Conservation (phyloP, 2,797 vertebrate species). For the Parambassis ranga region DNA sequence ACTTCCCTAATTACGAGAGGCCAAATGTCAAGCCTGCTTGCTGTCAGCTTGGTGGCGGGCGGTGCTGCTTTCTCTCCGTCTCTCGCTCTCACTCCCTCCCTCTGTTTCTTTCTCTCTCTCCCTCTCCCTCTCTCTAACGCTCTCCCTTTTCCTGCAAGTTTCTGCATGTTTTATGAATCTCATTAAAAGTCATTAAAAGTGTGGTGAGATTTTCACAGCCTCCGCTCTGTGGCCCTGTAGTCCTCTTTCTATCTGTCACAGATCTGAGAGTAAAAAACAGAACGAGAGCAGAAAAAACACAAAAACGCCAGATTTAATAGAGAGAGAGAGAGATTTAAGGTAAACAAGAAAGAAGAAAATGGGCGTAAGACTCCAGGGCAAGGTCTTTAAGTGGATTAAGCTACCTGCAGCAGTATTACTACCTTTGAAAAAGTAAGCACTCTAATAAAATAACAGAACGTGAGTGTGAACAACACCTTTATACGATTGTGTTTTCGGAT, state of each 20-base stretch:
- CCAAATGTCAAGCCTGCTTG: conserved; percentile 87
- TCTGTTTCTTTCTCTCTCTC: conserved; percentile 37
- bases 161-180: conserved; percentile 82
- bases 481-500: conserved; percentile 38
- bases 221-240: conserved; percentile 64
- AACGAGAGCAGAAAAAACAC: background rate
- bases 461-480: conserved; percentile 38
- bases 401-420: conserved; percentile 20
- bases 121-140: conserved; percentile 8
- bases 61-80: conserved; percentile 54
- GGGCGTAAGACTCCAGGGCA: conserved; percentile 3
- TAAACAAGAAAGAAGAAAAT: conserved; percentile 37
- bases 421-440: conserved; percentile 44
- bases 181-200: conserved; percentile 87
- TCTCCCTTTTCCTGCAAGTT: conserved; percentile 74
- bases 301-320: conserved; percentile 17
- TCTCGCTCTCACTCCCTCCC: conserved; percentile 40
- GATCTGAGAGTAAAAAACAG: conserved; percentile 37
- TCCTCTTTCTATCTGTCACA: conserved; percentile 49
- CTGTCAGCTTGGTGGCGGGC: conserved; percentile 82
- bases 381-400: conserved; percentile 36
- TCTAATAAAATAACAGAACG: conserved; percentile 43
- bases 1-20: conserved; percentile 84
- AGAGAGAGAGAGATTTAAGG: conserved; percentile 32
- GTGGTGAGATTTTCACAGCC: conserved; percentile 78